Conservation (phyloP, 2,888 invertebrate species). For the Aphodius granarius region DNA sequence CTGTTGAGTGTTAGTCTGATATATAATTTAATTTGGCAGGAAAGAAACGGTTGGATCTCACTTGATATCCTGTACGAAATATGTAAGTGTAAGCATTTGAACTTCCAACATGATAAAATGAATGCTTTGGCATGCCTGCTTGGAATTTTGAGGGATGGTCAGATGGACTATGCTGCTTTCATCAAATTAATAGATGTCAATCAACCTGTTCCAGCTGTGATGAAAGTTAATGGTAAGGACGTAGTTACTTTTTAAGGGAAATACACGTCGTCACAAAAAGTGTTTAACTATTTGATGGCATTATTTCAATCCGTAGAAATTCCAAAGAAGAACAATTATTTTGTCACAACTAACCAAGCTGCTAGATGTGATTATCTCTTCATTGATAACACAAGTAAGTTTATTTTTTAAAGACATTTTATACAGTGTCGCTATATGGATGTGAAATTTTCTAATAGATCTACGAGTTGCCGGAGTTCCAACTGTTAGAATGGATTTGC, state of each 20-base stretch:
- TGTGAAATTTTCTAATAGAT: conserved; percentile 30
- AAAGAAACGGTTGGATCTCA: conserved; percentile 55
- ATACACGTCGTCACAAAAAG: too few relatives aligned
- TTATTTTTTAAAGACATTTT: not conserved
- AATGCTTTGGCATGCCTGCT: conserved; percentile 56
- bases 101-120: conserved; percentile 56
- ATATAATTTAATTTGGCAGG: conserved; percentile 37
- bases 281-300: too few relatives aligned
- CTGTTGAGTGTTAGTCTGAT: not conserved
- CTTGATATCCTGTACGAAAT: conserved; percentile 54
- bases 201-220: conserved; percentile 51
- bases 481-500: conserved; percentile 41
- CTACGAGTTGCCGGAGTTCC: conserved; percentile 44
- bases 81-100: conserved; percentile 53
- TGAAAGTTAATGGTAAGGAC: conserved; percentile 50
- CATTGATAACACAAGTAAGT: conserved; percentile 46
- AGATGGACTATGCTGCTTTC: conserved; percentile 58
- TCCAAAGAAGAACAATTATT: conserved; percentile 39
- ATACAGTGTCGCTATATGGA: conserved; percentile 2
- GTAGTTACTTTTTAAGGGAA: too few relatives aligned
- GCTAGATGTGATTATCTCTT: conserved; percentile 43
- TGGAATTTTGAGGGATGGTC: conserved; percentile 54
- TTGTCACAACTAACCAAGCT: conserved; percentile 43
- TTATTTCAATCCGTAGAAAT: conserved; percentile 20
- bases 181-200: conserved; percentile 56